Conservation (phyloP, 2,797 vertebrate species). For the Manis pentadactyla region DNA sequence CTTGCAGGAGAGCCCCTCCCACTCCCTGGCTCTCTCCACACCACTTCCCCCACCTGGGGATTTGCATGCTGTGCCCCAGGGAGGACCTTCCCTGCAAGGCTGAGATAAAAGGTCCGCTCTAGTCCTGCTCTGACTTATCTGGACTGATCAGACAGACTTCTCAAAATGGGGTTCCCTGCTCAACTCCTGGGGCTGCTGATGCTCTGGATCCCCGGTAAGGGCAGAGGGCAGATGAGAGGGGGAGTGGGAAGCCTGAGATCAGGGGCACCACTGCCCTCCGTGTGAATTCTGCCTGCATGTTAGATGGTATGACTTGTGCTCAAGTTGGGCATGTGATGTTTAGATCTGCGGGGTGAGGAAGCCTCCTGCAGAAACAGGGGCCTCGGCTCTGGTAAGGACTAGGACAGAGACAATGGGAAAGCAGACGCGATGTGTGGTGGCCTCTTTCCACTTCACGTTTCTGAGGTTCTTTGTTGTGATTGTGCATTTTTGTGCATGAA, state of each 20-base stretch:
- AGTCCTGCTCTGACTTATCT: background rate
- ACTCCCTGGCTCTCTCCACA: background rate
- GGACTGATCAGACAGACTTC: background rate
- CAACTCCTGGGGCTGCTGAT: background rate
- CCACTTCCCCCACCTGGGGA: background rate
- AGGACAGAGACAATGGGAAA: accelerated
- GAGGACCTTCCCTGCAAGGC: background rate
- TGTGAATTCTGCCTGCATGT: background rate
- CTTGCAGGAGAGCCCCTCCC: background rate
- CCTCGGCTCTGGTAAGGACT: accelerated
- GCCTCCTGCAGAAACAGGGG: accelerated
- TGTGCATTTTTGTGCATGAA: background rate
- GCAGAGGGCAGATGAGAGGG: accelerated
- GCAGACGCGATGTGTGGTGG: accelerated
- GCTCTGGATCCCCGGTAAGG: background rate
- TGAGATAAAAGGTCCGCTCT: background rate
- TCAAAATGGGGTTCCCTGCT: background rate
- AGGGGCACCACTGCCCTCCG: accelerated
- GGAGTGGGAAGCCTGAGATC: background rate
- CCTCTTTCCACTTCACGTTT: accelerated
- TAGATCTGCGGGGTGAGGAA: background rate
- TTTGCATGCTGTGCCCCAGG: background rate
- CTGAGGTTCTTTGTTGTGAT: background rate
- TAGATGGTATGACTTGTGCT: too few relatives aligned
- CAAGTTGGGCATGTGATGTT: background rate